phyloP scores from a whole-genome alignment of 2,797 vertebrate species.

The Pyrocephalus nanus region DNA sequence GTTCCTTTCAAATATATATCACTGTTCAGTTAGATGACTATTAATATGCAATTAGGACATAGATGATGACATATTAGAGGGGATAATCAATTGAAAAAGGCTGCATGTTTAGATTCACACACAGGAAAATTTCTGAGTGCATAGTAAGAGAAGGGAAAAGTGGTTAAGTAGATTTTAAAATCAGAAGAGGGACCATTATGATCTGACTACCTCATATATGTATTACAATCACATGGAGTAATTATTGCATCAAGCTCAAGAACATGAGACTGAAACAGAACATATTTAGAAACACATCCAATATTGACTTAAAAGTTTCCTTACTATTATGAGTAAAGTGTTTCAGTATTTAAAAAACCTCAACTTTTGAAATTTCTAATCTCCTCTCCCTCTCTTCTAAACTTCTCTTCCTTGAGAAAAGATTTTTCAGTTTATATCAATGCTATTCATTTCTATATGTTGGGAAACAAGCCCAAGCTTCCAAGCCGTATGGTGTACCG shows the following conservation, averaged over 20 bases:
- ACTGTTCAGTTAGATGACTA: neutral
- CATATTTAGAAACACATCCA: neutral
- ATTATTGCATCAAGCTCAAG: neutral
- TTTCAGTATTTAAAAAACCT: neutral
- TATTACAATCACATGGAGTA: neutral
- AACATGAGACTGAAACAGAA: neutral
- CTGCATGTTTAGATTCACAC: neutral
- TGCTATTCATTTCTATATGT: neutral
- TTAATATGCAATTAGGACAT: neutral
- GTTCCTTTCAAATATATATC: neutral
- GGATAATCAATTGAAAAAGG: neutral
- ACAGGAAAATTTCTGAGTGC: neutral
- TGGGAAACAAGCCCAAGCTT: neutral
- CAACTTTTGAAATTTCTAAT: neutral
- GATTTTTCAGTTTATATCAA: neutral
- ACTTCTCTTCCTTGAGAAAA: neutral
- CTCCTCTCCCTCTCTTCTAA: no score
- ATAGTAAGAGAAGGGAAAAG: neutral
- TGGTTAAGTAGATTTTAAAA: neutral
- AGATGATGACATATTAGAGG: neutral
- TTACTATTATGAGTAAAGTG: neutral
- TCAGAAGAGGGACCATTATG: neutral
- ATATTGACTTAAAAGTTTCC: neutral
- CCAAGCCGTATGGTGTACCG: neutral
- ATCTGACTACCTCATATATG: neutral